Conservation (phyloP, 1,140 invertebrate species). For the Aethina tumida region DNA sequence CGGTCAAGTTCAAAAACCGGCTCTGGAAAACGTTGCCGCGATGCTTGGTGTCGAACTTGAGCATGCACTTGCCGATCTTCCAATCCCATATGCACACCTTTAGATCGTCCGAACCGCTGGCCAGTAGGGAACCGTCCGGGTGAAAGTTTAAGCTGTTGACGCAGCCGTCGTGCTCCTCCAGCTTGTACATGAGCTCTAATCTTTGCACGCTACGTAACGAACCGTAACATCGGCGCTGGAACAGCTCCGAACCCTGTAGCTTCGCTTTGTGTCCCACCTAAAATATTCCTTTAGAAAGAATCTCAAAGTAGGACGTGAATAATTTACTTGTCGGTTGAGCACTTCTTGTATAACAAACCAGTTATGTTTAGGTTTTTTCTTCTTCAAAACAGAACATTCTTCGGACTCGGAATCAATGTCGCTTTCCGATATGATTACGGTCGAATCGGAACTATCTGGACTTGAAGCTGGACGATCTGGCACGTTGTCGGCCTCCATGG, state of each 20-base stretch:
- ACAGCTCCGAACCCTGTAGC: slow-evolving; percentile 44
- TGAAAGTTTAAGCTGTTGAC: slow-evolving; percentile 91
- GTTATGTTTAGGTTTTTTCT: slow-evolving; percentile 53
- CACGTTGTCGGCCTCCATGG: slow-evolving; percentile 6
- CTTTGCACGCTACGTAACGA: slow-evolving; percentile 75
- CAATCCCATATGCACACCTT: slow-evolving; percentile 76
- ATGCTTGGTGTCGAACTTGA: slow-evolving; percentile 69
- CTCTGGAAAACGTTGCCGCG: slow-evolving; percentile 81
- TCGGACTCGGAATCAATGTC: slow-evolving; percentile 38
- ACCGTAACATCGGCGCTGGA: slow-evolving; percentile 64
- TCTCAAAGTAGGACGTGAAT: slow-evolving; percentile 24
- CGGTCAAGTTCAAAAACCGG: slow-evolving; percentile 54
- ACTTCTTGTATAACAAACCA: slow-evolving; percentile 54
- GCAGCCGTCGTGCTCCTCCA: slow-evolving; percentile 78
- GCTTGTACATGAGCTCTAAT: slow-evolving; percentile 65
- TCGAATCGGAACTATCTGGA: slow-evolving; percentile 30
- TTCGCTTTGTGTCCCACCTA: slow-evolving; percentile 37
- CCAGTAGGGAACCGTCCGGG: slow-evolving; percentile 58
- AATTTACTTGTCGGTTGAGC: slow-evolving; percentile 44
- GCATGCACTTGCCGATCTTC: slow-evolving; percentile 54
- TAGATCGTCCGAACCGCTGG: slow-evolving; percentile 85
- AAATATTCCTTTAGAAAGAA: background rate
- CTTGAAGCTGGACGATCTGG: slow-evolving; percentile 20
- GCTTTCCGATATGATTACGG: slow-evolving; percentile 31
- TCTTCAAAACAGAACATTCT: slow-evolving; percentile 42